These are phyloP conservation scores for Musca domestica DNA, from an alignment of 1,140 invertebrate genomes.

Conservation along the genomic window DNA sequence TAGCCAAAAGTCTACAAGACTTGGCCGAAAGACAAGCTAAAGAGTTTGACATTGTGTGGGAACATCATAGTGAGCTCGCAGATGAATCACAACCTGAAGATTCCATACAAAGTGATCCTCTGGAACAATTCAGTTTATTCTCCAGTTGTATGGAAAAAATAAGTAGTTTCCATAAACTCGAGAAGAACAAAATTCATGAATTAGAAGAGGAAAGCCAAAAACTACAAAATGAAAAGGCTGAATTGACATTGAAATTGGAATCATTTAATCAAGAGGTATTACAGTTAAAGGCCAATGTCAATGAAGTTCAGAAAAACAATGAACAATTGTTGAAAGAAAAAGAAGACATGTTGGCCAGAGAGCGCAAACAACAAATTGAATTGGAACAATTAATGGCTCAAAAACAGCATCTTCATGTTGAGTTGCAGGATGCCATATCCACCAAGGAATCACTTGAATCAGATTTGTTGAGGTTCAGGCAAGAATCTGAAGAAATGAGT, in stretches of 20 bases:
- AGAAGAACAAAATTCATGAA: slow-evolving; percentile 11
- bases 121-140: slow-evolving; percentile 25
- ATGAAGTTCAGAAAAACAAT: no score
- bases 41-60: slow-evolving; percentile 24
- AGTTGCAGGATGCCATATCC: no score
- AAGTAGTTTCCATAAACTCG: slow-evolving; percentile 17
- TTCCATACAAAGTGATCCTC: neutral
- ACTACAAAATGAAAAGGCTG: slow-evolving; percentile 5
- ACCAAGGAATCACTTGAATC: no score
- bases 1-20: slow-evolving; percentile 23
- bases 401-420: no score
- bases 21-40: slow-evolving; percentile 19
- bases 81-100: neutral
- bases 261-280: slow-evolving; percentile 2
- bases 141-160: slow-evolving; percentile 24
- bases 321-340: no score
- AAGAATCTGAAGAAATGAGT: no score
- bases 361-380: neutral
- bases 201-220: slow-evolving; percentile 4
- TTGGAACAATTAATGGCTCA: neutral
- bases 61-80: neutral
- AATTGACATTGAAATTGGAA: neutral
- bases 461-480: no score
- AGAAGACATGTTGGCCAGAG: no score
- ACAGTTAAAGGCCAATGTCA: neutral